Evolutionary conservation across 1,140 invertebrate species (phyloP).

Genomic region (Anthonomus grandis): DNA sequence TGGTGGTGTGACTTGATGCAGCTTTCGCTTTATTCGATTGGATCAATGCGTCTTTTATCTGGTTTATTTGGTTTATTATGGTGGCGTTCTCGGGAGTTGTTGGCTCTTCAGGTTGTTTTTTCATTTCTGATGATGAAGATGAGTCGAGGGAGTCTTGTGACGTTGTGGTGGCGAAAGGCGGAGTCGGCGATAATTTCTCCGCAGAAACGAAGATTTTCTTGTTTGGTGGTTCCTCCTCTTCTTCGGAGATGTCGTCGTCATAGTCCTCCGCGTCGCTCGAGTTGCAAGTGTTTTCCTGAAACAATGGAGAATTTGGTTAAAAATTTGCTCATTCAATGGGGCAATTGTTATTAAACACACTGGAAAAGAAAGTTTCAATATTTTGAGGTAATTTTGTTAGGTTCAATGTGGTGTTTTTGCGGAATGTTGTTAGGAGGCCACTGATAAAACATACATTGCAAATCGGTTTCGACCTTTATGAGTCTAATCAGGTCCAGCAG

Average conservation of each 20-base stretch:
- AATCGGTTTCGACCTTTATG: no score
- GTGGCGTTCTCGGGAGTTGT: neutral
- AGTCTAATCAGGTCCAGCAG: no score
- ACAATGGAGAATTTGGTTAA: constrained; percentile 14
- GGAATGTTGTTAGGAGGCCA: no score
- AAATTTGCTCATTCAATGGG: neutral
- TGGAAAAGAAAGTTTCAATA: no score
- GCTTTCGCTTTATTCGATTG: constrained; percentile 18
- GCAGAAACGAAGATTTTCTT: constrained; percentile 6
- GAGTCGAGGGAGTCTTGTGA: constrained; percentile 1
- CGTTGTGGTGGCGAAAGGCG: no score
- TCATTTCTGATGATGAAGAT: constrained; percentile 3
- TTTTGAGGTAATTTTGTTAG: no score
- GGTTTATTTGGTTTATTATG: constrained; percentile 23
- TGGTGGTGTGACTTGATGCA: neutral
- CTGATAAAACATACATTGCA: no score
- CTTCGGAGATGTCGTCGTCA: constrained; percentile 12
- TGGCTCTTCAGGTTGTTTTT: neutral
- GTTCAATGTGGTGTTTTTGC: no score
- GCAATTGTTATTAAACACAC: no score
- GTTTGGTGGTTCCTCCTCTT: constrained; percentile 19
- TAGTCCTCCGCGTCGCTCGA: constrained; percentile 8
- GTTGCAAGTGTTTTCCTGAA: constrained; percentile 13
- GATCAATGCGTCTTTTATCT: constrained; percentile 21
- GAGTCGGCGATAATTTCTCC: no score